Conservation (phyloP, 92 coral and sea anemone genomes). For the Parazoanthus darwini region DNA sequence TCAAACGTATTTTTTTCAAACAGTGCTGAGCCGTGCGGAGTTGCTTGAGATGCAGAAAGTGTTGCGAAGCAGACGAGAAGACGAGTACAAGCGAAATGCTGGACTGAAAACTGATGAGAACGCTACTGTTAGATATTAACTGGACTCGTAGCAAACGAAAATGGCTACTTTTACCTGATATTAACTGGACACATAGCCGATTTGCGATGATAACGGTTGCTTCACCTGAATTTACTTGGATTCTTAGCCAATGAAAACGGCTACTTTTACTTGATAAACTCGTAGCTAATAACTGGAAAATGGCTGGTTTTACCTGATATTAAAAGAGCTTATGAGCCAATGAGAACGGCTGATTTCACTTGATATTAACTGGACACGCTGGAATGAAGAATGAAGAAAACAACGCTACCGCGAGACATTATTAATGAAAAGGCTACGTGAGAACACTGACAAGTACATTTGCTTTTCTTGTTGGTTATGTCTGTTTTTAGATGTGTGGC, state of each 20-base stretch:
- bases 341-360: too few species aligned
- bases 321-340: background rate
- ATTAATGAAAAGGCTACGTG: background rate
- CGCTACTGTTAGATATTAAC: conserved; percentile 47
- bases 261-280: background rate
- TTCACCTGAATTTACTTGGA: background rate
- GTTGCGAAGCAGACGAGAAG: conserved; percentile 77
- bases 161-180: background rate
- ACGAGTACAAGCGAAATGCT: conserved; percentile 89
- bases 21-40: conserved; percentile 84
- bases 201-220: too few species aligned
- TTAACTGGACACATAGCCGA: background rate
- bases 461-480: background rate
- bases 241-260: background rate
- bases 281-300: too few species aligned
- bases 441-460: background rate
- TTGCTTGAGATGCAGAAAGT: conserved; percentile 87
- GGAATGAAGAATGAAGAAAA: too few species aligned
- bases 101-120: conserved; percentile 60
- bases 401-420: too few species aligned
- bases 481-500: background rate
- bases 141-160: background rate
- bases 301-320: background rate
- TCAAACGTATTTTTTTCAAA: background rate
- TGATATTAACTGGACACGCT: background rate